Conservation (phyloP, 2,113 vertebrate species). For the Argyrosomus japonicus region DNA sequence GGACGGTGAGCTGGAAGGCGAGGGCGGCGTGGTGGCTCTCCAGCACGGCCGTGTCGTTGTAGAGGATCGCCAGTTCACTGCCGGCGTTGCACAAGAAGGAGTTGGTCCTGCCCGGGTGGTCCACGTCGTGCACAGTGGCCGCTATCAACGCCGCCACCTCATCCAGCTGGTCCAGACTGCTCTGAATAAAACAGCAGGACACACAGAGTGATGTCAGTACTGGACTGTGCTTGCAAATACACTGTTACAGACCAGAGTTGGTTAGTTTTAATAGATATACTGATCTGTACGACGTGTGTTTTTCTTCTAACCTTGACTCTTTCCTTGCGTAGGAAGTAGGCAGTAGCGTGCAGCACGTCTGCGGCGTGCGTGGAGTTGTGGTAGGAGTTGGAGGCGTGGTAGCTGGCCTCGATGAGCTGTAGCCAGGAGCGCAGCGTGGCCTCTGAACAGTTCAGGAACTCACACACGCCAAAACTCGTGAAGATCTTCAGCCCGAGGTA, state of each 20-base stretch:
- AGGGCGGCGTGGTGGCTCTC: conserved; percentile 96
- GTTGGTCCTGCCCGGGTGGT: conserved; percentile 95
- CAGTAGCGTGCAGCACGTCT: conserved; percentile 94
- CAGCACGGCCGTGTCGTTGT: conserved; percentile 95
- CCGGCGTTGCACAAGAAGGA: conserved; percentile 97
- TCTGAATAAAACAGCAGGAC: conserved; percentile 76
- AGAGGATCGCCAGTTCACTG: conserved; percentile 94
- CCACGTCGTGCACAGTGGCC: conserved; percentile 94
- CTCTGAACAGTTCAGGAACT: conserved; percentile 93
- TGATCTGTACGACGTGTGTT: not conserved
- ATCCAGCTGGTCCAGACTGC: conserved; percentile 93
- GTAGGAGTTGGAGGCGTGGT: conserved; percentile 95
- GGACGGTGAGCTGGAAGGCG: conserved; percentile 94
- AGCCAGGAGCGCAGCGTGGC: conserved; percentile 92
- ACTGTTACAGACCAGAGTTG: not conserved
- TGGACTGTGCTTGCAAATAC: not conserved
- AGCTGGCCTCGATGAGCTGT: conserved; percentile 95
- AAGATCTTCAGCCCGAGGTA: conserved; percentile 96
- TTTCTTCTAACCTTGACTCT: conserved; percentile 90
- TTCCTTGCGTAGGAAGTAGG: conserved; percentile 94
- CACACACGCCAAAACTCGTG: conserved; percentile 91
- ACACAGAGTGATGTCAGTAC: conserved; percentile 6
- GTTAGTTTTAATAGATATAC: not conserved
- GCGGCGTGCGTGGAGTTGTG: conserved; percentile 97
- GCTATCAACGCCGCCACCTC: conserved; percentile 95